A percentile compares a stretch with the other conserved stretches of the same genome.
Evolutionary conservation across 2,113 vertebrate genomes (phyloP).

Genomic region (Rhinichthys klamathensis): DNA sequence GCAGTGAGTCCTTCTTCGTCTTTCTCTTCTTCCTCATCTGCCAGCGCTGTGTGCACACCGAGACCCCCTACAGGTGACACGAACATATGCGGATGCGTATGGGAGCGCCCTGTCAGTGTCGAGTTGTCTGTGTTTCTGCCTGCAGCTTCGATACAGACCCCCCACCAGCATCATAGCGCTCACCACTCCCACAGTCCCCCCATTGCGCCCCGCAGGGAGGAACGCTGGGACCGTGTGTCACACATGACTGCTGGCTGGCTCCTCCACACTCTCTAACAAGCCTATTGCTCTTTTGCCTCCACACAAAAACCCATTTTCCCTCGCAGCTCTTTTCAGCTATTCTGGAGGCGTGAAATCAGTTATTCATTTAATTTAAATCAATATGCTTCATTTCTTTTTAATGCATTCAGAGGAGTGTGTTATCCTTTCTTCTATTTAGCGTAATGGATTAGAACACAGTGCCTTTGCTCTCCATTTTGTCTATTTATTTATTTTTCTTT

Average conservation of each 20-base stretch:
- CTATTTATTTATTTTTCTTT: neutral
- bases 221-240: slow-evolving; percentile 43
- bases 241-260: slow-evolving; percentile 52
- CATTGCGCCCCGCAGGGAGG: slow-evolving; percentile 11
- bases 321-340: slow-evolving; percentile 5
- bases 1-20: neutral
- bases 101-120: slow-evolving; percentile 7
- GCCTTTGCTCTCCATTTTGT: slow-evolving; percentile 13
- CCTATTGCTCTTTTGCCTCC: slow-evolving; percentile 33
- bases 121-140: slow-evolving; percentile 40
- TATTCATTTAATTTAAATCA: slow-evolving; percentile 39
- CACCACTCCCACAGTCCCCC: slow-evolving; percentile 14
- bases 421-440: slow-evolving; percentile 9
- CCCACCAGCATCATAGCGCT: slow-evolving; percentile 26
- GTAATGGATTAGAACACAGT: slow-evolving; percentile 15
- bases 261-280: slow-evolving; percentile 25
- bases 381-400: slow-evolving; percentile 33
- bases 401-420: slow-evolving; percentile 25
- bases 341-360: slow-evolving; percentile 32
- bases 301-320: slow-evolving; percentile 19
- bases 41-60: neutral
- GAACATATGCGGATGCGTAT: slow-evolving; percentile 26
- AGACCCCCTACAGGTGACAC: slow-evolving; percentile 5
- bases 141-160: slow-evolving; percentile 38
- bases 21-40: neutral